Evolutionary conservation across 2,113 vertebrate species (phyloP), one percentile per base, ranked within the genome.

Genomic region (Scortum barcoo): DNA sequence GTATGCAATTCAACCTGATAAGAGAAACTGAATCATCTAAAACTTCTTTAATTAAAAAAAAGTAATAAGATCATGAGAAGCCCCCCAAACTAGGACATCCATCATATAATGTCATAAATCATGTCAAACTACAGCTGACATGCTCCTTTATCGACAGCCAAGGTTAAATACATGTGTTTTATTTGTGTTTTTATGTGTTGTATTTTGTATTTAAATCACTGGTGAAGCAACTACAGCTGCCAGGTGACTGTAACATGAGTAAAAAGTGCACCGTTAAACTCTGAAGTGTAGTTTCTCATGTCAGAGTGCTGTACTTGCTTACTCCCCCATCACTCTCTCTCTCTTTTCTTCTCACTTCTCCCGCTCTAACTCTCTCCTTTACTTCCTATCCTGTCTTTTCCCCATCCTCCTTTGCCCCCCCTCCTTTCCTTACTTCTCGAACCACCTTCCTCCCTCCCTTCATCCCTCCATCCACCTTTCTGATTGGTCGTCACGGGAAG

Each of bases 401-500:
- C 17, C 48, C 48, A 50, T 24, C 65, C 24, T 28, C 38, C 63
- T 51, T 26, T 33, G 8, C 60, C 16, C 36, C 51, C 19, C 56
- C 70, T 40, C 8, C 19, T n/a, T n/a, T n/a, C 26, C 11, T 42
- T 44, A 65, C 65, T 42, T 57, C 72, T n/a, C 20, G 10, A 67
- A 48, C 78, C 72, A 81, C 62, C 86, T 63, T 85, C 71, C 74
- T 42, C 44, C 72, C 68, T 83, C 61, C 69, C 38, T 38, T 72
- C 72, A 75, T 89, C 86, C 85, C 68, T 78, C 80, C 83, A 60
- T 88, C 85, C 86, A 74, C 81, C 81, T 80, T 48, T 40, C 86
- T 87, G 90, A 91, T 92, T 94, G 91, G 93, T 87, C 24, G 86
- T 46, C n/a, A 61, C 24, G 1, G 62, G n/a, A n/a, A 54, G 84